Evolutionary conservation across 2,113 vertebrate species (phyloP).

Genomic region (Silurus asotus): DNA sequence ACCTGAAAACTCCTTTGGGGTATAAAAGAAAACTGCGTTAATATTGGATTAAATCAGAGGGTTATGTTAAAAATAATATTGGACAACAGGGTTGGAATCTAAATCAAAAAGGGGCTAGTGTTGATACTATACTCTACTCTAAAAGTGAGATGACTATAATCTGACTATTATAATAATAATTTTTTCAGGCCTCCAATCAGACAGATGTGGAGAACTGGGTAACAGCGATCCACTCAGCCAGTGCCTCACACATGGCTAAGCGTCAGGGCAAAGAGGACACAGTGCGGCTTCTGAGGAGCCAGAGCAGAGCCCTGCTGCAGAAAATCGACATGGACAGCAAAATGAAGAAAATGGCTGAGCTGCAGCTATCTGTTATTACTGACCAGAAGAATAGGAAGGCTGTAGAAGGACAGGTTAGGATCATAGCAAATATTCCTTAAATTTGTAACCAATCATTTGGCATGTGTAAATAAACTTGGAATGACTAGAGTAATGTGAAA

Average conservation of each 20-base stretch:
- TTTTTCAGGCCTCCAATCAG: conserved; percentile 79
- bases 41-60: neutral
- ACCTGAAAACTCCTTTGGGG: neutral
- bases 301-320: conserved; percentile 79
- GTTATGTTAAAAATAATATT: conserved; percentile 10
- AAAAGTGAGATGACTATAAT: neutral
- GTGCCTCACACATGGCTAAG: conserved; percentile 83
- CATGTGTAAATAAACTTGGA: neutral
- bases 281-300: conserved; percentile 76
- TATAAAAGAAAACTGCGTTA: neutral
- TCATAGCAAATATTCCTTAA: neutral
- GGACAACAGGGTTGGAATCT: neutral
- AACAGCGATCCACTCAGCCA: conserved; percentile 85
- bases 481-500: neutral
- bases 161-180: neutral
- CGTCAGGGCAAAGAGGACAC: conserved; percentile 85
- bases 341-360: conserved; percentile 89
- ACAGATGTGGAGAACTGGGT: conserved; percentile 88
- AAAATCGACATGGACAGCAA: conserved; percentile 90
- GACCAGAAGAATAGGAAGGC: conserved; percentile 87
- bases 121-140: neutral
- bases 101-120: neutral
- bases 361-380: conserved; percentile 81
- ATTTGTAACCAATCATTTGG: neutral
- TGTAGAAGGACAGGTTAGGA: conserved; percentile 84